Base-by-base conservation (phyloP, 2,888 invertebrate genomes). In the Ectemnius cavifrons region DNA sequence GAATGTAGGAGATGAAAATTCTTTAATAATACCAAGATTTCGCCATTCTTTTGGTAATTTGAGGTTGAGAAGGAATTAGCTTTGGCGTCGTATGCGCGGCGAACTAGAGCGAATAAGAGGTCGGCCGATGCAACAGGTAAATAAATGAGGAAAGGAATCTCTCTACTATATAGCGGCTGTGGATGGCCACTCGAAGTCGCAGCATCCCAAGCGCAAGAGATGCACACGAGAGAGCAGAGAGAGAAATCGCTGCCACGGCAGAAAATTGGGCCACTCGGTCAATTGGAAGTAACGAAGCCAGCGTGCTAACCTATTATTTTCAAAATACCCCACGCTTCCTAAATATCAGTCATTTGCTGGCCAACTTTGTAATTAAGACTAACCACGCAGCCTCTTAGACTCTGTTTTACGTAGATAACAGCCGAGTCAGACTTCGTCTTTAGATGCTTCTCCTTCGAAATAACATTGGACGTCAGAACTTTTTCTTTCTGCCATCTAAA, bases 241-340 rank as follows among this genome's bases (percentile, higher is more conserved):
- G 82, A 81, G 82, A 82, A 82, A 80, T 77, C 82, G 77, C 66
- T 6, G 37, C 23, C 23, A 23, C 37, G 37, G 37, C 37, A 63
- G 16, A 82, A 79, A 82, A 82, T 82, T 77, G 71, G 82, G 82
- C 77, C 79, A 82, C 77, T 82, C 78, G 82, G 82, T 78, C 82
- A 80, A 82, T 80, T 78, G 80, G 82, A 82, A 78, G 74, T 80
- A 77, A 78, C 77, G 75, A 78, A 81, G 73, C 76, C 72, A 14
- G n/a, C 71, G 72, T 59, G 79, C 70, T 66, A 69, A 68, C 75
- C 75, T 75, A 77, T 82, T 74, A 79, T 81, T 82, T 81, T 57
- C 56, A 75, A 79, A 82, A 81, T 66, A 64, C 75, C 52, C 23
- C 23, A 23, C 23, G 23, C 23, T 64, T 62, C 72, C 60, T 65